These are phyloP conservation scores for Micromys minutus DNA, from an alignment of 2,113 vertebrate species.

Conservation along the genomic window DNA sequence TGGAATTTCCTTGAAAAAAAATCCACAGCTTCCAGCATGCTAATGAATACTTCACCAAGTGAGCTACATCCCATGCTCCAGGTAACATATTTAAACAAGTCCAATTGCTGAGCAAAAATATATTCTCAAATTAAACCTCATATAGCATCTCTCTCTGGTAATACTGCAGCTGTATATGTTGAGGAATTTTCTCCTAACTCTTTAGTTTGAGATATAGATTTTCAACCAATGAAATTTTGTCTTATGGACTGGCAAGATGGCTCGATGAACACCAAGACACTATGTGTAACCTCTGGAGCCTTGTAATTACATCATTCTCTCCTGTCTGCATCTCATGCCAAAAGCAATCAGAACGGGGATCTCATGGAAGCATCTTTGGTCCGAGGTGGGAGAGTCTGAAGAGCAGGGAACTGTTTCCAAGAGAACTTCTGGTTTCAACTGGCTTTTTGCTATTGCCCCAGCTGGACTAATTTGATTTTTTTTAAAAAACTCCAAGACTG, in stretches of 20 bases:
- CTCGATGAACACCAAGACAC: too few relatives aligned
- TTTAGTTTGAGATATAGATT: background rate
- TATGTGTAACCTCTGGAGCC: background rate
- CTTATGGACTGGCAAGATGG: background rate
- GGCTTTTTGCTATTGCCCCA: constrained; percentile 67
- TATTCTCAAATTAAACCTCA: background rate
- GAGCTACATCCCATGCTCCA: background rate
- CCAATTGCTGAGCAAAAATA: background rate
- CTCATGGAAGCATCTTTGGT: constrained; percentile 4
- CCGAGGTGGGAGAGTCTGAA: constrained; percentile 48
- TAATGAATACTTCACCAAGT: background rate
- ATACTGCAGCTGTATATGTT: background rate
- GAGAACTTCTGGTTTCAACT: constrained; percentile 55
- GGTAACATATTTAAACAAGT: background rate
- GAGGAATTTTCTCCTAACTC: background rate
- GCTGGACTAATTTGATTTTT: constrained; percentile 76
- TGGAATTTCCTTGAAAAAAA: background rate
- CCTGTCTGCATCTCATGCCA: constrained; percentile 57
- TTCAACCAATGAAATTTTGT: constrained; percentile 4
- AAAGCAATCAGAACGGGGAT: constrained; percentile 60
- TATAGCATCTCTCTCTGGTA: too few relatives aligned
- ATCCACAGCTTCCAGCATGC: background rate
- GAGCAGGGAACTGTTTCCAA: constrained; percentile 63
- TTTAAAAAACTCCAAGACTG: constrained; percentile 68
- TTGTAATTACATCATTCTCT: background rate